Base-by-base conservation (phyloP, 2,113 vertebrate species). In the Phalacrocorax carbo region DNA sequence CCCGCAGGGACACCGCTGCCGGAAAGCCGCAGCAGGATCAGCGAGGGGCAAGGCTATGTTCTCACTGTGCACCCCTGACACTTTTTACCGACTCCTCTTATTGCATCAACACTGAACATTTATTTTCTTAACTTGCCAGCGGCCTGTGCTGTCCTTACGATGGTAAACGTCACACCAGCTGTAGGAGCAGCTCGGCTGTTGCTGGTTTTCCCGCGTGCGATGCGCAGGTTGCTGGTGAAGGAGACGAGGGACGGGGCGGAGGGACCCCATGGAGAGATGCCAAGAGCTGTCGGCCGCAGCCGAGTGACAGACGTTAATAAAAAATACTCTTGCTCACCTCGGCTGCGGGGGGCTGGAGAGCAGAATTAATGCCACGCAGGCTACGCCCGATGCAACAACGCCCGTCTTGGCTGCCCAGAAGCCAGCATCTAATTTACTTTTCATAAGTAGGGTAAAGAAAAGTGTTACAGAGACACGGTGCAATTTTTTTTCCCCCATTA, bases 181-280 rank as follows among this genome's bases (percentile, higher is more conserved):
- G 34, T 0, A 3, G 52, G 52, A 21, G 11, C 60, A 4, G 76
- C 34, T 12, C 1, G 1, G 49, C 49, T 14, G 18, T 27, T 1
- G 54, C 34, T 2, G 9, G 29, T 9, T 71, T 26, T 11, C 32
- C 49, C 30, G 1, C 1, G 5, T 5, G 29, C 3, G 15, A 18
- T 1, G 9, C 5, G 4, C 4, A 10, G 71, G 72, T 27, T 13
- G 15, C 9, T 5, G 16, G 46, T 1, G 29, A 42, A 52, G 68
- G 82, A n/a, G 68, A 30, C 1, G 5, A 23, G 27, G 51, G 18
- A 13, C 2, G 2, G 46, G 32, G 18, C 5, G 7, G 20, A 23
- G 55, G 65, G 22, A 72, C 17, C 40, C 15, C 6, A 2, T 1
- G 32, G 20, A 23, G 42, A 27, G n/a, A 14, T 2, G 3, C n/a